Evolutionary conservation across 1,140 invertebrate genomes (phyloP).

Genomic region (Nephila pilipes): DNA sequence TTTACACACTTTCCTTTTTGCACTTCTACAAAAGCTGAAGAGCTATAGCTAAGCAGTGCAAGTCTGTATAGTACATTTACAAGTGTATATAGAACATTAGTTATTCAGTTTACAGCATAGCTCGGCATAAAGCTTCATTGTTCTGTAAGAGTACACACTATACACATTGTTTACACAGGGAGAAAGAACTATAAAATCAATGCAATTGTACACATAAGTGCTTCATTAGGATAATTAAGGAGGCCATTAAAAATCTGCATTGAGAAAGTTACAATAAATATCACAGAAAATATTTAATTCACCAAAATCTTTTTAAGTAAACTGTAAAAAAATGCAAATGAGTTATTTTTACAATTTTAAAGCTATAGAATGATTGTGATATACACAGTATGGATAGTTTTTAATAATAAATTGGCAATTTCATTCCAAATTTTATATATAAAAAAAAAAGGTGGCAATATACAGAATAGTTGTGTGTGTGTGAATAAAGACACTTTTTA

Average conservation of each 20-base stretch:
- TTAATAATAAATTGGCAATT: too few species aligned
- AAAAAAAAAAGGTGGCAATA: too few species aligned
- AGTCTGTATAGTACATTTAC: neutral
- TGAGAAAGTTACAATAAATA: neutral
- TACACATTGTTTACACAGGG: neutral
- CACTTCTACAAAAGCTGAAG: constrained; percentile 65
- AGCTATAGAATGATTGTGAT: too few species aligned
- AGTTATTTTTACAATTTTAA: too few species aligned
- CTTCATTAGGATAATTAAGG: neutral
- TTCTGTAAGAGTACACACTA: constrained; percentile 8
- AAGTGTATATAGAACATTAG: constrained; percentile 42
- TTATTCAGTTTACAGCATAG: constrained; percentile 62
- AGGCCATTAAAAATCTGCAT: neutral
- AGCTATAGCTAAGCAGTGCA: constrained; percentile 54
- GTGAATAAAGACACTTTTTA: too few species aligned
- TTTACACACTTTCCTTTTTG: neutral
- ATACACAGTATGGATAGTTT: too few species aligned
- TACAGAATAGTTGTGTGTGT: too few species aligned
- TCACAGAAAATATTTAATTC: too few species aligned
- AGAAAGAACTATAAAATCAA: neutral
- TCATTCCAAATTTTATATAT: too few species aligned
- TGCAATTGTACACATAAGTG: constrained; percentile 32
- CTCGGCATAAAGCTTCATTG: constrained; percentile 62
- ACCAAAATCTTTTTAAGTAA: too few species aligned
- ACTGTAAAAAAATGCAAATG: too few species aligned